phyloP scores from a whole-genome alignment of 1,140 invertebrate genomes.

The Ganaspis sp. region DNA sequence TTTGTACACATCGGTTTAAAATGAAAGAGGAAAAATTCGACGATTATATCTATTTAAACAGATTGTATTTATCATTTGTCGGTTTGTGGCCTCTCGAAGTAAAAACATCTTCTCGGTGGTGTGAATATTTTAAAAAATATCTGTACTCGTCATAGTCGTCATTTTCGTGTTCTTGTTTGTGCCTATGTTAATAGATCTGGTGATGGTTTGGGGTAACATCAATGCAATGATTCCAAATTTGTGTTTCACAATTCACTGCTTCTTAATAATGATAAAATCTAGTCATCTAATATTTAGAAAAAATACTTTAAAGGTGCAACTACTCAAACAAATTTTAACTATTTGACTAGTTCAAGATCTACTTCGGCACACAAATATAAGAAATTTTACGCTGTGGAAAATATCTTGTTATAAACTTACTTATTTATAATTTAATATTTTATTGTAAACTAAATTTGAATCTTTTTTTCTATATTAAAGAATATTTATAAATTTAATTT shows the following conservation, averaged over 20 bases:
- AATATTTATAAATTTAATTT: too few species aligned
- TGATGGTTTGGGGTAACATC: background rate
- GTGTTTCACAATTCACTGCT: background rate
- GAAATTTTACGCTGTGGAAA: too few species aligned
- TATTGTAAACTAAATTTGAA: too few species aligned
- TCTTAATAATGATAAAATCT: background rate
- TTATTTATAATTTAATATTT: too few species aligned
- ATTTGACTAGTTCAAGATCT: too few species aligned
- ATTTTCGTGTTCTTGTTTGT: background rate
- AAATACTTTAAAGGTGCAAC: too few species aligned
- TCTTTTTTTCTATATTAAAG: too few species aligned
- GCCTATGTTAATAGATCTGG: background rate
- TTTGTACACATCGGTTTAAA: too few species aligned
- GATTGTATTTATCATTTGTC: background rate
- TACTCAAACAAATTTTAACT: too few species aligned
- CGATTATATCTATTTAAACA: background rate
- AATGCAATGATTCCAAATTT: background rate
- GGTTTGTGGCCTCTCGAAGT: background rate
- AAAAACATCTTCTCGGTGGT: background rate
- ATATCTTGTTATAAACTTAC: too few species aligned
- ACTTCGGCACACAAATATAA: too few species aligned
- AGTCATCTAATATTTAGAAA: too few species aligned
- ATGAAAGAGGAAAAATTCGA: background rate
- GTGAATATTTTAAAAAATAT: background rate
- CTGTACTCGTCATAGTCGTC: background rate